Percentiles rank a stretch among this genome's conserved stretches.
phyloP scores from a whole-genome alignment of 2,888 invertebrate species.

The Liodrosophila aerea region DNA sequence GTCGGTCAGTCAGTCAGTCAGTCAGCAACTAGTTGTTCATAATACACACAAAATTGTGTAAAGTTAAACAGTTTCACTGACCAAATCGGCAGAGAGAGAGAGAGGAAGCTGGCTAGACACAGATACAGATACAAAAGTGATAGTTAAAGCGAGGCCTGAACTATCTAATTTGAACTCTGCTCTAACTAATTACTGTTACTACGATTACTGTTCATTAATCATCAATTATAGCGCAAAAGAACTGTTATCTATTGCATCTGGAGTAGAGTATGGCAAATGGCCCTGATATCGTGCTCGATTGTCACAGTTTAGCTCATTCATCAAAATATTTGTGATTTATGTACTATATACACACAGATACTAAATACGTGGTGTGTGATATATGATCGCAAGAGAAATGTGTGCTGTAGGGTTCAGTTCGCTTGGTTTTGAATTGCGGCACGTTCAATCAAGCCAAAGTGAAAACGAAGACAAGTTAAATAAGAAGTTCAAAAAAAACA shows the following conservation, averaged over 20 bases:
- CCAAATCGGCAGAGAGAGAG: background rate
- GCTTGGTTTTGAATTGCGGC: conserved; percentile 48
- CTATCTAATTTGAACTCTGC: too few species aligned
- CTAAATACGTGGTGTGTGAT: background rate
- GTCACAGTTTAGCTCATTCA: conserved; percentile 19
- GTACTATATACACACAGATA: conserved; percentile 7
- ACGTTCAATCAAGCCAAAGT: conserved; percentile 60
- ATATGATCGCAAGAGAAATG: conserved; percentile 7
- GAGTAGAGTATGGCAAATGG: too few species aligned
- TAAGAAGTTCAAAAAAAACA: conserved; percentile 57
- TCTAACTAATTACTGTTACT: too few species aligned
- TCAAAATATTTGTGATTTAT: conserved; percentile 28
- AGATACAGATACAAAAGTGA: too few species aligned
- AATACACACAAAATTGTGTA: conserved; percentile 21
- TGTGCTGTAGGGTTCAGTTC: conserved; percentile 11
- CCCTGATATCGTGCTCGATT: background rate
- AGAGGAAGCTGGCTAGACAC: too few species aligned
- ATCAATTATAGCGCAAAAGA: too few species aligned
- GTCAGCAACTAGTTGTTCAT: conserved; percentile 5
- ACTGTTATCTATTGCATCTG: too few species aligned
- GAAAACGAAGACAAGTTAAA: conserved; percentile 71
- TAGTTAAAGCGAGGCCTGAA: too few species aligned
- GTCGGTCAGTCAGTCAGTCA: conserved; percentile 6
- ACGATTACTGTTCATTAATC: too few species aligned
- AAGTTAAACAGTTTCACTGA: conserved; percentile 40